phyloP scores from a whole-genome alignment of 2,113 vertebrate genomes.

The Sinocyclocheilus anshuiensis region DNA sequence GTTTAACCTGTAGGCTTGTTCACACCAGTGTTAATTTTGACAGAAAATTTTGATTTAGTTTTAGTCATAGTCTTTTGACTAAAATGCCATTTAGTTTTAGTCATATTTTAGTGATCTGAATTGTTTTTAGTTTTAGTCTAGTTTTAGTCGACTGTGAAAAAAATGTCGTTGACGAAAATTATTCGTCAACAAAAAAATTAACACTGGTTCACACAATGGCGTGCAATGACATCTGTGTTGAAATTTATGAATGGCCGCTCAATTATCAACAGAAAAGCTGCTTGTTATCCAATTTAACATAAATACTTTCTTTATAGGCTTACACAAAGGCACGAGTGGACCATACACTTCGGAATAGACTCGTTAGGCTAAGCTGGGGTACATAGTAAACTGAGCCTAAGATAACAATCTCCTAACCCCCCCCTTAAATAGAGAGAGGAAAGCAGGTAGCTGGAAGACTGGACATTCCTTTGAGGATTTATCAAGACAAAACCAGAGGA shows the following conservation, averaged over 20 bases:
- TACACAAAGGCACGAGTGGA: slow-evolving; percentile 4
- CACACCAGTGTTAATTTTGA: too few species aligned
- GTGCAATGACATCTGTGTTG: not conserved
- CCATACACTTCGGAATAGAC: slow-evolving; percentile 46
- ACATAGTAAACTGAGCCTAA: slow-evolving; percentile 39
- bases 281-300: not conserved
- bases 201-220: too few species aligned
- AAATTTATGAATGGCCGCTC: not conserved
- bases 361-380: slow-evolving; percentile 42
- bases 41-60: too few species aligned
- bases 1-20: too few species aligned
- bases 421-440: slow-evolving; percentile 41
- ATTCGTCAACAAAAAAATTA: too few species aligned
- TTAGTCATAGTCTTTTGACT: too few species aligned
- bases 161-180: too few species aligned
- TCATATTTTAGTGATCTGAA: too few species aligned
- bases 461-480: slow-evolving; percentile 71
- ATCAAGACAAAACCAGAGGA: slow-evolving; percentile 46
- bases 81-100: too few species aligned
- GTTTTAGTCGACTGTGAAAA: too few species aligned
- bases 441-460: slow-evolving; percentile 64
- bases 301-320: not conserved
- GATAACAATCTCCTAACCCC: slow-evolving; percentile 62
- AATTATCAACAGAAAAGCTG: not conserved
- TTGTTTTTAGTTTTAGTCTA: too few species aligned